A percentile compares a stretch with the other conserved stretches of the same genome.
Conservation (phyloP, 2,888 invertebrate species). For the Tetramorium bicarinatum region DNA sequence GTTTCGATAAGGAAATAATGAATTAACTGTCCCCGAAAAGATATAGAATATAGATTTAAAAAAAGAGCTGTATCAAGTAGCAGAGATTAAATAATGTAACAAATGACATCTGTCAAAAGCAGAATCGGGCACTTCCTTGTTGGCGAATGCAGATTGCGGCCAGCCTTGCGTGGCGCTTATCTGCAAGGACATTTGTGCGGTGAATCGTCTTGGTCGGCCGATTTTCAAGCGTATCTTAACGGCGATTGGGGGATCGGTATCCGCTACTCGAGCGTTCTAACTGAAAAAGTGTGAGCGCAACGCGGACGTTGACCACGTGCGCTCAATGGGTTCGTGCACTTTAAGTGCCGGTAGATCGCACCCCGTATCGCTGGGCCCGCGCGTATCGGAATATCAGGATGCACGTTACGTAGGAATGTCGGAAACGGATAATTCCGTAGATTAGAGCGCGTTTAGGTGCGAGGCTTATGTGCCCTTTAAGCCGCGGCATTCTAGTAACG, state of each 20-base stretch:
- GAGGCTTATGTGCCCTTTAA: constrained; percentile 68
- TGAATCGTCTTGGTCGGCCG: constrained; percentile 29
- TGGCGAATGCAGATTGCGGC: constrained; percentile 36
- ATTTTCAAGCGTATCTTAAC: constrained; percentile 65
- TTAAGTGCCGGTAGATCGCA: constrained; percentile 61
- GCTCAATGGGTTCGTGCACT: constrained; percentile 62
- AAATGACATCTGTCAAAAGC: constrained; percentile 10
- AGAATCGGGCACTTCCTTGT: constrained; percentile 34
- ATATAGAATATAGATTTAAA: neutral
- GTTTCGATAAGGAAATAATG: neutral
- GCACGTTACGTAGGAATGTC: constrained; percentile 53
- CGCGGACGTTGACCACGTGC: constrained; percentile 59
- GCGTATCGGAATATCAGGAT: constrained; percentile 60
- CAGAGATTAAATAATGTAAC: constrained; percentile 17
- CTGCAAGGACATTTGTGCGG: constrained; percentile 58
- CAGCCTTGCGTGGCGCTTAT: constrained; percentile 51
- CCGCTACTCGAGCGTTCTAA: constrained; percentile 55
- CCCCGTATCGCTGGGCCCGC: constrained; percentile 34
- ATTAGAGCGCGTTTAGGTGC: constrained; percentile 65
- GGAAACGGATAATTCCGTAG: constrained; percentile 71
- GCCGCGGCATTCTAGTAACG: constrained; percentile 56
- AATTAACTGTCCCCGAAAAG: constrained; percentile 1
- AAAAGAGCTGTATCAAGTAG: neutral
- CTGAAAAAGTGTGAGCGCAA: constrained; percentile 23
- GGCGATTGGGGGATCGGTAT: constrained; percentile 47